Evolutionary conservation across 2,797 vertebrate species (phyloP), one percentile per base, ranked within the genome.

Genomic region (Telmatherina bonti): DNA sequence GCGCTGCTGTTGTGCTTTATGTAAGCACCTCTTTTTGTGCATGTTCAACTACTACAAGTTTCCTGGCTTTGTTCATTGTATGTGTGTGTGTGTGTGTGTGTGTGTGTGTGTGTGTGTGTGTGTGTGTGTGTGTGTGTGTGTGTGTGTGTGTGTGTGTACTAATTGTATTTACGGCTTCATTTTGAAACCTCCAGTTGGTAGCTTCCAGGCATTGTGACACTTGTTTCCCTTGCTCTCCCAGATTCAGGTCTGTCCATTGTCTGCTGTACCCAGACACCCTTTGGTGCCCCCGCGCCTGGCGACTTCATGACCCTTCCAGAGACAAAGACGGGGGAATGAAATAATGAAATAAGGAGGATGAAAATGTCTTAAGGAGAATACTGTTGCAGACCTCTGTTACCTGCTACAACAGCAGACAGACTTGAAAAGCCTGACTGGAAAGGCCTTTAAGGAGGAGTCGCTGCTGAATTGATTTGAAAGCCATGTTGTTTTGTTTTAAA

Each of bases 191-290:
- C 69, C 81, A 81, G 80, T 67, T 65, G 79, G 69, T 58, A 18
- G 76, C 82, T 89, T 91, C 85, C 84, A 79, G 81, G 75, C 85
- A 90, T 90, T 91, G 90, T 92, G 75, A 75, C 76, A 7, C 54
- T 69, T 22, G 63, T 62, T 90, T 92, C 87, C 89, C 64, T 83
- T 66, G 74, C 51, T 82, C 66, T 71, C n/a, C 0, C 86, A 99
- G 97, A 85, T 99, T 99, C 86, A 96, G 95, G 92, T 96, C 96
- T 56, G 84, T 98, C 72, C 97, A 99, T 85, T 99, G 97, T 92
- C 93, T 96, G 59, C 90, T 98, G 85, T 96, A 97, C 82, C 96
- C 96, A 36, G 95, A 97, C 82, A 97, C 96, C 10, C 86, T 91
- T 22, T 98, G 97, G 97, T 99, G 97, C 84, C 95, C 94, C 15